These are phyloP conservation scores for Paracentrotus lividus DNA, from an alignment of 53 echinoderm and acorn worm species.

Conservation along the genomic window DNA sequence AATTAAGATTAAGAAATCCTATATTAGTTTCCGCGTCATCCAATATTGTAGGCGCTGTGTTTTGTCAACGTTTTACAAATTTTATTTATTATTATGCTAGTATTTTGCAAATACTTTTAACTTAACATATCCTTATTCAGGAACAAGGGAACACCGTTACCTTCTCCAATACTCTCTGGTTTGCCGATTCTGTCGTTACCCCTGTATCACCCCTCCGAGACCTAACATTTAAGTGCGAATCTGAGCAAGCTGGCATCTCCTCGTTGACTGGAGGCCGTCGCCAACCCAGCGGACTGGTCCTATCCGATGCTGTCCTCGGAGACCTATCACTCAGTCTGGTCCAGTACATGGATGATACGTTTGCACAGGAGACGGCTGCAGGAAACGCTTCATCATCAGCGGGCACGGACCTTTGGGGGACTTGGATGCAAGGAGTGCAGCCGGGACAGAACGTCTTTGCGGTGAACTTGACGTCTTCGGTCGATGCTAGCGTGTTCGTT, in stretches of 20 bases:
- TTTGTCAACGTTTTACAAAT: too few species aligned
- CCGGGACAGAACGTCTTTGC: conserved; percentile 42
- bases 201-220: conserved; percentile 50
- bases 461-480: conserved; percentile 60
- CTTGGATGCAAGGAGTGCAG: neutral
- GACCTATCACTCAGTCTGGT: conserved; percentile 46
- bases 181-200: conserved; percentile 35
- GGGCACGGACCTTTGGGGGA: conserved; percentile 7
- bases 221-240: conserved; percentile 42
- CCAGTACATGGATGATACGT: conserved; percentile 68
- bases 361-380: neutral
- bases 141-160: conserved; percentile 29
- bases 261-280: neutral
- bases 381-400: neutral
- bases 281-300: neutral
- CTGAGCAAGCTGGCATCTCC: conserved; percentile 13
- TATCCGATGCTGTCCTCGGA: conserved; percentile 51
- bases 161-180: conserved; percentile 56
- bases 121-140: neutral
- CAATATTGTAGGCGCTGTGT: too few species aligned
- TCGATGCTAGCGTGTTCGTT: conserved; percentile 59
- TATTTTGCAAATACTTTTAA: too few species aligned
- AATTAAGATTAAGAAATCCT: too few species aligned
- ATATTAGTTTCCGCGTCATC: too few species aligned
- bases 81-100: too few species aligned